Conservation (phyloP, 2,113 vertebrate genomes). For the Lonchura striata region DNA sequence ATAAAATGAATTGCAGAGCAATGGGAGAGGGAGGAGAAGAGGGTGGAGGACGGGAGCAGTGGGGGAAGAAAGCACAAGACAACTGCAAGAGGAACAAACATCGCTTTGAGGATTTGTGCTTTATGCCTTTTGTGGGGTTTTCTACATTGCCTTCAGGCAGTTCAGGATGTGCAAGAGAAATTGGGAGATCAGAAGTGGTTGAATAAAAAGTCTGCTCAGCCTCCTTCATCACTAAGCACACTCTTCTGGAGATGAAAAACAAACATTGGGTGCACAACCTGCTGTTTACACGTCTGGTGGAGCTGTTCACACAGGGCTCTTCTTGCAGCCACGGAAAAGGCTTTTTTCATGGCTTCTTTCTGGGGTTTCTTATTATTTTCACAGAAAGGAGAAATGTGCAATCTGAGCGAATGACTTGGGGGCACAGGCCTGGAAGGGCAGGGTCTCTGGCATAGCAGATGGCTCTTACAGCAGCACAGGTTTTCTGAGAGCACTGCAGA, state of each 20-base stretch:
- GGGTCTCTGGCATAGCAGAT: background rate
- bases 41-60: background rate
- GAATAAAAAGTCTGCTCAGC: constrained; percentile 1
- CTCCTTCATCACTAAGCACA: background rate
- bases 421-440: background rate
- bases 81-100: background rate
- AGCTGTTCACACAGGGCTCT: background rate
- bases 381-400: background rate
- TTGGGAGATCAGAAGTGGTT: background rate
- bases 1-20: background rate
- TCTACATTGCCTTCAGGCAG: constrained; percentile 3
- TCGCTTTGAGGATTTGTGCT: background rate
- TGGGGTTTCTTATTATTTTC: background rate
- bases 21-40: background rate
- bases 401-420: background rate
- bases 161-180: background rate
- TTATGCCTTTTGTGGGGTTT: background rate
- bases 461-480: background rate
- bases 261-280: constrained; percentile 1
- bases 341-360: background rate
- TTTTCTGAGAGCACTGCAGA: background rate
- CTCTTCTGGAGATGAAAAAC: constrained; percentile 18
- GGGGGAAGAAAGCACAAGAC: background rate
- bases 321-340: background rate
- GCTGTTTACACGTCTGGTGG: background rate